A percentile compares a stretch with the other conserved stretches of the same genome.
These are phyloP conservation scores for Aphelenchoides avenae DNA, from an alignment of 1,140 invertebrate species.

Conservation along the genomic window DNA sequence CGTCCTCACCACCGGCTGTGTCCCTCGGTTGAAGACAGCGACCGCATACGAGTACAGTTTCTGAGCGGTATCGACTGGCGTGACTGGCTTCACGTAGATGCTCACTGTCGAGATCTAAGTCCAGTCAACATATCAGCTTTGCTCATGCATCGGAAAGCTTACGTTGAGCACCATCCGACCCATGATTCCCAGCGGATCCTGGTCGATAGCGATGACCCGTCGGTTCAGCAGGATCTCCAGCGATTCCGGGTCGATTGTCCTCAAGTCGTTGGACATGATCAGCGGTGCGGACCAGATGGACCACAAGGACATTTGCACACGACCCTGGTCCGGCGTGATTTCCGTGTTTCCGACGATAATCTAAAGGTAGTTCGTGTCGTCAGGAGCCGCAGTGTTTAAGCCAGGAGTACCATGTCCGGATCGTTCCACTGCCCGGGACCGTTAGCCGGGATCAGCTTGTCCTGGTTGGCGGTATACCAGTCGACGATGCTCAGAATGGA, in stretches of 20 bases:
- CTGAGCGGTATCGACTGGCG: slow-evolving; percentile 33
- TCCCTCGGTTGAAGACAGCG: slow-evolving; percentile 39
- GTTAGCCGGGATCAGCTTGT: slow-evolving; percentile 78
- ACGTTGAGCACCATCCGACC: slow-evolving; percentile 53
- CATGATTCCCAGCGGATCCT: slow-evolving; percentile 81
- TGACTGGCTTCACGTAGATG: slow-evolving; percentile 47
- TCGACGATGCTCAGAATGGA: slow-evolving; percentile 87
- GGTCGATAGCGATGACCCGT: slow-evolving; percentile 88
- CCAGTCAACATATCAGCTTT: no score
- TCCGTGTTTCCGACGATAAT: slow-evolving; percentile 93
- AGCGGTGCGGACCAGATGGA: slow-evolving; percentile 89
- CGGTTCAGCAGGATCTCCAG: slow-evolving; percentile 87
- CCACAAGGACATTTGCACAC: slow-evolving; percentile 96
- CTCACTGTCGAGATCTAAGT: slow-evolving; percentile 9
- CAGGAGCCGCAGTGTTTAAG: no score
- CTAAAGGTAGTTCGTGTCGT: no score
- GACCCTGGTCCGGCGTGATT: slow-evolving; percentile 86
- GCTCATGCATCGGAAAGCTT: slow-evolving; percentile 13
- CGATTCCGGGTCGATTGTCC: slow-evolving; percentile 80
- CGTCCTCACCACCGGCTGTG: neutral
- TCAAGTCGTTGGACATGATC: slow-evolving; percentile 89
- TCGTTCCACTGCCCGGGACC: slow-evolving; percentile 96
- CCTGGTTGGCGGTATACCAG: slow-evolving; percentile 88
- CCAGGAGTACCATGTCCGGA: slow-evolving; percentile 92
- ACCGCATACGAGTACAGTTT: slow-evolving; percentile 43